These are phyloP conservation scores for Phalacrocorax pelagicus DNA, from an alignment of 2,113 vertebrate species.

Conservation along the genomic window DNA sequence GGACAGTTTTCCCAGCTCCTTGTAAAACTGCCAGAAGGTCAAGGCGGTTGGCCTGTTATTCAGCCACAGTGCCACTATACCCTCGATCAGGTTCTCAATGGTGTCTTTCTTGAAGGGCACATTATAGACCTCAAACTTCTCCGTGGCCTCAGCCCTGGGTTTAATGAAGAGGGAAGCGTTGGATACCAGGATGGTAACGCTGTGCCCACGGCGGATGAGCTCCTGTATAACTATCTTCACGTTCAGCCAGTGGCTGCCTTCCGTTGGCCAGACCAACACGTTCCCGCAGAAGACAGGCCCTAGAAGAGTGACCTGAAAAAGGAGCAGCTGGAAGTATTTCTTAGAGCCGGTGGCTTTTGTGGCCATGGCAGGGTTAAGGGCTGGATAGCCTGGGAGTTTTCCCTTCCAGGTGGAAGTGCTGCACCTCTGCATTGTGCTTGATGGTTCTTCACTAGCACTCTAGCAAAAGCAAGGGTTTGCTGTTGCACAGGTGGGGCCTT, in stretches of 20 bases:
- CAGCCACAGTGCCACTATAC: conserved; percentile 66
- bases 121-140: conserved; percentile 63
- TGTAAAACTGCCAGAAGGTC: conserved; percentile 73
- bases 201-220: conserved; percentile 71
- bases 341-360: neutral
- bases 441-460: neutral
- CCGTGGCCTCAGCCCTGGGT: neutral
- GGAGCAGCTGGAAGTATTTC: conserved; percentile 51
- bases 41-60: conserved; percentile 64
- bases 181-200: conserved; percentile 68
- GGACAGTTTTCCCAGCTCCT: conserved; percentile 54
- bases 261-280: conserved; percentile 78
- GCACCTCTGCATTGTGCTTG: neutral
- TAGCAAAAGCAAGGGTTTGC: neutral
- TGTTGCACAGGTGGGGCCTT: neutral
- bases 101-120: conserved; percentile 53
- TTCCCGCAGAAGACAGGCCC: conserved; percentile 67
- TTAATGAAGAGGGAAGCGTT: conserved; percentile 68
- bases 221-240: conserved; percentile 73
- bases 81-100: conserved; percentile 10
- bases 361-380: neutral
- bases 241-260: conserved; percentile 84
- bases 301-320: conserved; percentile 60
- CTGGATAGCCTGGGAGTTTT: neutral
- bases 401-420: neutral